Conservation (phyloP, 2,888 invertebrate genomes). For the Aplocera efformata region DNA sequence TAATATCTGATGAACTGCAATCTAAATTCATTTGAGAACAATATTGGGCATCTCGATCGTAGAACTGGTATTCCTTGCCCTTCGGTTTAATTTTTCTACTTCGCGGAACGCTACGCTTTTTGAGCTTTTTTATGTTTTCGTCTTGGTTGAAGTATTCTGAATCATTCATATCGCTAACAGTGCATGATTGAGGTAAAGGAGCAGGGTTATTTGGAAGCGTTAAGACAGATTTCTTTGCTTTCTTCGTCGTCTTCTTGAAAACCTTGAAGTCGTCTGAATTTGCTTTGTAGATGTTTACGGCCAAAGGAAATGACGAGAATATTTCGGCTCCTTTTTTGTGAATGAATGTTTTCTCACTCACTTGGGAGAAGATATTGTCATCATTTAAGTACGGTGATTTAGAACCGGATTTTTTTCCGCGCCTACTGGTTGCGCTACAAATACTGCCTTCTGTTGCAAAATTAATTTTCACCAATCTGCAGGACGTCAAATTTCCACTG, state of each 20-base stretch:
- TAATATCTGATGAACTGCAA: constrained; percentile 52
- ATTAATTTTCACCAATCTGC: constrained; percentile 34
- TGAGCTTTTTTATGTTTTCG: constrained; percentile 38
- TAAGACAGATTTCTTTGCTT: constrained; percentile 60
- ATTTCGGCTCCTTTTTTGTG: constrained; percentile 45
- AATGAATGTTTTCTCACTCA: constrained; percentile 50
- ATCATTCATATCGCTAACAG: constrained; percentile 68
- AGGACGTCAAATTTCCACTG: constrained; percentile 25
- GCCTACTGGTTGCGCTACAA: constrained; percentile 31
- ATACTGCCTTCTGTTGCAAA: constrained; percentile 34
- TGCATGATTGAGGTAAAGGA: constrained; percentile 47
- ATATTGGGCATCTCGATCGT: constrained; percentile 51
- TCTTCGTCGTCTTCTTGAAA: constrained; percentile 42
- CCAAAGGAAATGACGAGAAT: constrained; percentile 53
- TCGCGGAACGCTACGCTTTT: constrained; percentile 38
- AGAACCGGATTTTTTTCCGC: constrained; percentile 30
- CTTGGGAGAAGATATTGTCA: constrained; percentile 46
- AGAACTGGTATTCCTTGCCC: constrained; percentile 43
- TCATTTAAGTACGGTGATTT: constrained; percentile 49
- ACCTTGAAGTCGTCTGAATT: constrained; percentile 61
- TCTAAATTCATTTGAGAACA: constrained; percentile 53
- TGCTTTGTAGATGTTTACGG: constrained; percentile 59
- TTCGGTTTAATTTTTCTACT: constrained; percentile 35
- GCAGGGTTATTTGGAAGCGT: constrained; percentile 56
- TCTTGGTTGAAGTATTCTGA: constrained; percentile 51